Percentiles rank a stretch among this genome's conserved stretches.
Evolutionary conservation across 2,113 vertebrate genomes (phyloP).

Genomic region (Aleadryas rufinucha): DNA sequence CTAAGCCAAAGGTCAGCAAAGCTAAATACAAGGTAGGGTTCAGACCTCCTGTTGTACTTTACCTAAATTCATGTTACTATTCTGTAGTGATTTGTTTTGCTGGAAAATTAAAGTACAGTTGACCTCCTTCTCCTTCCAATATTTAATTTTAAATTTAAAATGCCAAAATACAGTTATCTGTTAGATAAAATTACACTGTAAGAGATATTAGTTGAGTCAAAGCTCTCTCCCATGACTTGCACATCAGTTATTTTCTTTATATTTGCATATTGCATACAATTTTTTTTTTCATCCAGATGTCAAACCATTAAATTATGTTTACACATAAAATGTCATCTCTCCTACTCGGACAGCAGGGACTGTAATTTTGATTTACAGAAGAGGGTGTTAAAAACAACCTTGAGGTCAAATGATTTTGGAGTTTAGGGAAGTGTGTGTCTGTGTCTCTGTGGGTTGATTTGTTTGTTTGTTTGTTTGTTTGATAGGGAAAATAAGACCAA

Average conservation of each 20-base stretch:
- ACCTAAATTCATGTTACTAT: background rate
- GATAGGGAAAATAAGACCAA: background rate
- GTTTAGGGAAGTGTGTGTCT: background rate
- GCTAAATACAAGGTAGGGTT: background rate
- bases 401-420: background rate
- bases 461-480: background rate
- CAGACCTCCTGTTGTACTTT: background rate
- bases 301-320: background rate
- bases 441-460: no score
- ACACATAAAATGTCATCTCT: background rate
- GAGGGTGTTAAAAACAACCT: background rate
- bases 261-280: background rate
- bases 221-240: background rate
- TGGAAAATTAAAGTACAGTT: background rate
- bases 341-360: background rate
- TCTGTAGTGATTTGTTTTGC: background rate
- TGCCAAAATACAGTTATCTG: background rate
- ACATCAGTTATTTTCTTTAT: background rate
- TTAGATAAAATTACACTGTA: background rate
- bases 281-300: background rate
- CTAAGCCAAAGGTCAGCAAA: slow-evolving; percentile 16
- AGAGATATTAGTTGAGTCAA: background rate
- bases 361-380: background rate
- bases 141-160: background rate
- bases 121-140: background rate